These are phyloP conservation scores for Laticauda colubrina DNA, from an alignment of 2,113 vertebrate genomes.

Conservation along the genomic window DNA sequence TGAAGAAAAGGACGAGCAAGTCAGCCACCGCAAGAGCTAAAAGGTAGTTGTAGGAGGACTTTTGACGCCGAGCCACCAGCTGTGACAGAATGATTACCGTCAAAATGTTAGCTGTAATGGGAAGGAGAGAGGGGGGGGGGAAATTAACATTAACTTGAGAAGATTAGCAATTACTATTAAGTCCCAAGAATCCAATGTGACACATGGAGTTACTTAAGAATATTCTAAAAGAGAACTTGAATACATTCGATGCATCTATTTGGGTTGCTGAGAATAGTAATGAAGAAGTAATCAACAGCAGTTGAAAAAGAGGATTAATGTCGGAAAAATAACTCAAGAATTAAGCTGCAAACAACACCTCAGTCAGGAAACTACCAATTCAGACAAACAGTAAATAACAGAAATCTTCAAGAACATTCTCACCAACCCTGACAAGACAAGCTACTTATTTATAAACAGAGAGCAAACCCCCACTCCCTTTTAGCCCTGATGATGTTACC, in stretches of 20 bases:
- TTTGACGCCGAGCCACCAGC: slow-evolving; percentile 92
- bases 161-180: not conserved
- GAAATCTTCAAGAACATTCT: no score
- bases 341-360: not conserved
- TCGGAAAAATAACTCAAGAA: not conserved
- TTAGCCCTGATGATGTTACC: no score
- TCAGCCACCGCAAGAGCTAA: slow-evolving; percentile 94
- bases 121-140: slow-evolving; percentile 42
- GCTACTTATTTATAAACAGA: no score
- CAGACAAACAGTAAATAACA: no score
- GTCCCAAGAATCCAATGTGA: not conserved
- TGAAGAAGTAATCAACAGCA: not conserved
- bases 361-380: not conserved
- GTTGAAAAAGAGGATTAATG: not conserved
- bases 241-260: not conserved
- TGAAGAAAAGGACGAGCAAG: slow-evolving; percentile 92
- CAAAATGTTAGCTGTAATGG: slow-evolving; percentile 87
- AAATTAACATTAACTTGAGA: slow-evolving; percentile 43
- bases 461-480: no score
- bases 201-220: not conserved
- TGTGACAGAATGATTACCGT: slow-evolving; percentile 95
- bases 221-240: not conserved
- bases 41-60: slow-evolving; percentile 98
- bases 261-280: not conserved
- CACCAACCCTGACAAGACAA: no score